A percentile compares a stretch with the other conserved stretches of the same genome.
Evolutionary conservation across 2,797 vertebrate species (phyloP).

Genomic region (Lates japonicus): DNA sequence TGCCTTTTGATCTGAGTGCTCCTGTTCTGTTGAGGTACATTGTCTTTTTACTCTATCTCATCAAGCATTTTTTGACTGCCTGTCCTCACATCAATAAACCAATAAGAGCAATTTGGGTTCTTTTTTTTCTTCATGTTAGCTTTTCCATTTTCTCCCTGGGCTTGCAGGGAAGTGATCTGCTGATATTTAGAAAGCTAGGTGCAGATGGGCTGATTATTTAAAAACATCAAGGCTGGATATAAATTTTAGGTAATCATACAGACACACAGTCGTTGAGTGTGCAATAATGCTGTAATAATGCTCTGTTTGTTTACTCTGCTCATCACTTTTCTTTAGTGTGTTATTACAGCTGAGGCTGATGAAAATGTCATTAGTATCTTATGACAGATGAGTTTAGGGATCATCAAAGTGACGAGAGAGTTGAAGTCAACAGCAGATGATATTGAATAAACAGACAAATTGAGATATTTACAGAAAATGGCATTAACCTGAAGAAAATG

Average conservation of each 20-base stretch:
- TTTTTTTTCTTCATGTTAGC: neutral
- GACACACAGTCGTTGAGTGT: neutral
- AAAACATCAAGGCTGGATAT: neutral
- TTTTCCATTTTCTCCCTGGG: neutral
- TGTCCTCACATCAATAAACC: conserved; percentile 43
- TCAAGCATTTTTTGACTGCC: conserved; percentile 23
- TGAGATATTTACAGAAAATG: neutral
- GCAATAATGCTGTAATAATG: neutral
- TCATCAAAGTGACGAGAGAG: too few relatives aligned
- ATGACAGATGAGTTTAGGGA: neutral
- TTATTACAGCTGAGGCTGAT: too few relatives aligned
- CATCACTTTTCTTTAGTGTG: too few relatives aligned
- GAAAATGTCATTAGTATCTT: too few relatives aligned
- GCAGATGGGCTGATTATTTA: neutral
- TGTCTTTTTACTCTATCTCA: conserved; percentile 32
- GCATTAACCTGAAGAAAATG: neutral
- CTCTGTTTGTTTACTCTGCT: neutral
- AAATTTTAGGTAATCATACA: neutral
- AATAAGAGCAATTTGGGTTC: neutral
- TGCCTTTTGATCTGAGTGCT: conserved; percentile 20
- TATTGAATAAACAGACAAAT: neutral
- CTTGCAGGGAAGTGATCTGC: neutral
- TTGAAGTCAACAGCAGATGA: neutral
- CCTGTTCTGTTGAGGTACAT: conserved; percentile 15
- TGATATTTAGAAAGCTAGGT: neutral